Conservation (phyloP, 37 sponge, comb jelly and placozoan species). For the Eunapius fragilis region DNA sequence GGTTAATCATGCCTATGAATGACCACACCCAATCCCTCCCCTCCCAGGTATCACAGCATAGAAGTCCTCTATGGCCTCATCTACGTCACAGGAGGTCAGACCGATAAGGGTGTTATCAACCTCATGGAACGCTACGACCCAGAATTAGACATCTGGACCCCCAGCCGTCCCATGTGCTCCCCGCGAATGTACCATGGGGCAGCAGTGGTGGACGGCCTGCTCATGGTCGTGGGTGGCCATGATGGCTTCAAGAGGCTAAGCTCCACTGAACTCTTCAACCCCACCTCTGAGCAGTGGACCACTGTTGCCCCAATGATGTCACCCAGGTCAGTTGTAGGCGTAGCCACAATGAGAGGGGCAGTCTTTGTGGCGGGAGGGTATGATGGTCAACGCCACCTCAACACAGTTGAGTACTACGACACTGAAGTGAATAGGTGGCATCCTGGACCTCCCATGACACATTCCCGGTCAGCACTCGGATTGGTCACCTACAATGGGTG, state of each 20-base stretch:
- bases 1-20: no score
- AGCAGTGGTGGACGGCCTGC: conserved; percentile 15
- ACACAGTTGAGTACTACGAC: conserved; percentile 53
- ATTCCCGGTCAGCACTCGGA: conserved; percentile 50
- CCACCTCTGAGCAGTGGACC: conserved; percentile 21
- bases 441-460: conserved; percentile 14
- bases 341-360: conserved; percentile 28
- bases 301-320: conserved; percentile 22
- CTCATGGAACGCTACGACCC: conserved; percentile 61
- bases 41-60: conserved; percentile 43
- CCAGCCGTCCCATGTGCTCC: conserved; percentile 9
- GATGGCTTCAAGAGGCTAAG: conserved; percentile 38
- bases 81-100: conserved; percentile 57
- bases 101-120: not conserved
- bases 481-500: conserved; percentile 31
- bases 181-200: conserved; percentile 59
- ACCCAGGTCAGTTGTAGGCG: conserved; percentile 59
- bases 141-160: conserved; percentile 38
- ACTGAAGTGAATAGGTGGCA: conserved; percentile 46
- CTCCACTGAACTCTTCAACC: conserved; percentile 44
- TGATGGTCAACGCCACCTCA: conserved; percentile 21
- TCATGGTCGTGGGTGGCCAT: conserved; percentile 68
- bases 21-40: no score
- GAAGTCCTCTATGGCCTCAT: conserved; percentile 52
- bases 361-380: conserved; percentile 70